phyloP scores from a whole-genome alignment of 2,797 vertebrate species.

The Aplochiton taeniatus region DNA sequence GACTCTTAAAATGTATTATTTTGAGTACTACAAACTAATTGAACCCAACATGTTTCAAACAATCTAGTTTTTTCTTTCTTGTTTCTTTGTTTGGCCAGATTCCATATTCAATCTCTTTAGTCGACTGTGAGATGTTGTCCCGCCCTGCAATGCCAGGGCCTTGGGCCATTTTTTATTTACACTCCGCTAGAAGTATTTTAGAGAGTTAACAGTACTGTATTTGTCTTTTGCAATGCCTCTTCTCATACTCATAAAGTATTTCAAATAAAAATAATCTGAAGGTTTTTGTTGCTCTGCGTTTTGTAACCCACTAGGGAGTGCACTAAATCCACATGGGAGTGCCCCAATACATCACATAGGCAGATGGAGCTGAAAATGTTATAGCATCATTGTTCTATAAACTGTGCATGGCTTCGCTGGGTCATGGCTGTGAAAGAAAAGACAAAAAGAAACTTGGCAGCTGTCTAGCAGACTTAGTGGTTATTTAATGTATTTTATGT shows the following conservation, averaged over 20 bases:
- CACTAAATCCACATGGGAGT: background rate
- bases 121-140: constrained; percentile 51
- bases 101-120: constrained; percentile 71
- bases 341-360: background rate
- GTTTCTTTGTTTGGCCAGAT: constrained; percentile 49
- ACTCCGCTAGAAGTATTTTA: constrained; percentile 17
- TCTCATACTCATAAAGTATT: background rate
- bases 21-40: too few species aligned
- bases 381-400: constrained; percentile 3
- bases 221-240: constrained; percentile 20
- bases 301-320: background rate
- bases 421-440: constrained; percentile 7
- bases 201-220: constrained; percentile 27
- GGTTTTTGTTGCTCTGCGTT: constrained; percentile 1
- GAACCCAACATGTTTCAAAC: too few species aligned
- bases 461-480: constrained; percentile 7
- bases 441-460: background rate
- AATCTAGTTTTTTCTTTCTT: background rate
- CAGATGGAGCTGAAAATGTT: constrained; percentile 3
- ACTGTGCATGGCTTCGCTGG: constrained; percentile 1
- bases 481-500: constrained; percentile 15
- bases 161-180: constrained; percentile 15
- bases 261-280: constrained; percentile 7
- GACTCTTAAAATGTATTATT: too few species aligned
- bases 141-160: constrained; percentile 21